phyloP scores from a whole-genome alignment of 2,113 vertebrate genomes.

The Callopanchax toddi region DNA sequence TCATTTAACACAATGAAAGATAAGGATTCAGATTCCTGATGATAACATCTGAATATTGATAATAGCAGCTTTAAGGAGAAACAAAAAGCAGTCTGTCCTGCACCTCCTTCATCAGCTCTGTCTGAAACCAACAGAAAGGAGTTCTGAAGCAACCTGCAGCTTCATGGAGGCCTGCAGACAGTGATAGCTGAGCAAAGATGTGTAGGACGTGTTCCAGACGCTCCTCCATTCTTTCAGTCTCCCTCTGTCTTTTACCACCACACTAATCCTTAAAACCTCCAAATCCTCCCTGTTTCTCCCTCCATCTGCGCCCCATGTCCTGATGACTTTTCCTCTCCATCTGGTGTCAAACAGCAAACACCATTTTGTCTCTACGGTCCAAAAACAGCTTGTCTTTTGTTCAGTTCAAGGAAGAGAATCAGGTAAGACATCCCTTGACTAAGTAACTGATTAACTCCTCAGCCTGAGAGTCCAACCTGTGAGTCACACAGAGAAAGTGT shows the following conservation, averaged over 20 bases:
- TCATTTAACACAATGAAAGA: neutral
- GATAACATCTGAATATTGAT: neutral
- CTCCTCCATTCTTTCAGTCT: conserved; percentile 35
- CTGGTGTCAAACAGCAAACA: conserved; percentile 38
- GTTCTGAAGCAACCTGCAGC: conserved; percentile 2
- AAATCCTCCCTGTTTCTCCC: conserved; percentile 57
- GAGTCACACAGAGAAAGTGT: too few species aligned
- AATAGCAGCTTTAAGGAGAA: neutral
- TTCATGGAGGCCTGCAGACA: conserved; percentile 7
- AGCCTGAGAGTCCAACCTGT: too few species aligned
- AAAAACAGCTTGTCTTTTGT: neutral
- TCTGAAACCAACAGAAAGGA: neutral
- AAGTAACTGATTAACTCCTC: too few species aligned
- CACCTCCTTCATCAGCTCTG: too few species aligned
- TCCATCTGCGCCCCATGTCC: conserved; percentile 40
- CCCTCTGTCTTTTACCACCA: conserved; percentile 21
- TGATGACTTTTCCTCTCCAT: conserved; percentile 41
- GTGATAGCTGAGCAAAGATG: conserved; percentile 35
- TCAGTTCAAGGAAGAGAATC: too few species aligned
- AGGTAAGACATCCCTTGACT: too few species aligned
- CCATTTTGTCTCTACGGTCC: neutral
- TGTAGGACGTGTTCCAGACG: conserved; percentile 28
- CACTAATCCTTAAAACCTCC: conserved; percentile 66
- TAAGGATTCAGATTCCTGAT: too few species aligned
- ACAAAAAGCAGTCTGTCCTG: neutral